A percentile compares a stretch with the other conserved stretches of the same genome.
These are phyloP conservation scores for Xestia rhomboidea DNA, from an alignment of 2,888 invertebrate species.

Conservation along the genomic window DNA sequence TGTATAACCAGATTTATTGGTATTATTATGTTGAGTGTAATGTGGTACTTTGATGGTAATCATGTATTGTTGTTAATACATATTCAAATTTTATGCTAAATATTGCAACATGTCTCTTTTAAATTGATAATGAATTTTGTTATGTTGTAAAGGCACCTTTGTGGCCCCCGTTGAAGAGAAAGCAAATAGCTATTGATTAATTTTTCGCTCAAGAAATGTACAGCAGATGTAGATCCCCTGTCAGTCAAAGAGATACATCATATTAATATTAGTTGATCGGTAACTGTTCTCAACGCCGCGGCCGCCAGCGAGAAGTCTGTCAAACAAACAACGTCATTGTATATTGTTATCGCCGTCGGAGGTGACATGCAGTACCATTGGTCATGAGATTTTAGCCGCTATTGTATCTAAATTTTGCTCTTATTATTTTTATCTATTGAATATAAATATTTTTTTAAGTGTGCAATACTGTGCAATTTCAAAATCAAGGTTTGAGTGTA, in stretches of 20 bases:
- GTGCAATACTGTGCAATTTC: constrained; percentile 6
- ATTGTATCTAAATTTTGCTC: constrained; percentile 5
- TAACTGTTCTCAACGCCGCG: background rate
- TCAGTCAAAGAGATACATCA: background rate
- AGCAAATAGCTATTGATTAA: background rate
- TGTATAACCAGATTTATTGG: constrained; percentile 9
- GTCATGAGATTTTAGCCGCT: constrained; percentile 6
- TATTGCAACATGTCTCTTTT: constrained; percentile 9
- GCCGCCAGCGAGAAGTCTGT: background rate
- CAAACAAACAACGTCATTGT: background rate
- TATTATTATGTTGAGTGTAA: constrained; percentile 22
- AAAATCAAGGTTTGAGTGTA: constrained; percentile 22
- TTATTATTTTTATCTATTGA: constrained; percentile 7
- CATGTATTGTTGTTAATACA: constrained; percentile 27
- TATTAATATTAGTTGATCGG: background rate
- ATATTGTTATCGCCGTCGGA: background rate
- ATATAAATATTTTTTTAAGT: background rate
- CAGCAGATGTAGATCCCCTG: background rate
- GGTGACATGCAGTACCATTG: constrained; percentile 15
- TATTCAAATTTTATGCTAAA: constrained; percentile 34
- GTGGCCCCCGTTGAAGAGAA: background rate
- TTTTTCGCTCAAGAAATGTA: background rate
- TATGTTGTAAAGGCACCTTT: background rate
- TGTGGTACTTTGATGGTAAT: constrained; percentile 11
- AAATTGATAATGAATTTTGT: constrained; percentile 1